Percentiles rank a stretch among this genome's conserved stretches.
Conservation (phyloP, 2,797 vertebrate genomes). For the Pristis pectinata region DNA sequence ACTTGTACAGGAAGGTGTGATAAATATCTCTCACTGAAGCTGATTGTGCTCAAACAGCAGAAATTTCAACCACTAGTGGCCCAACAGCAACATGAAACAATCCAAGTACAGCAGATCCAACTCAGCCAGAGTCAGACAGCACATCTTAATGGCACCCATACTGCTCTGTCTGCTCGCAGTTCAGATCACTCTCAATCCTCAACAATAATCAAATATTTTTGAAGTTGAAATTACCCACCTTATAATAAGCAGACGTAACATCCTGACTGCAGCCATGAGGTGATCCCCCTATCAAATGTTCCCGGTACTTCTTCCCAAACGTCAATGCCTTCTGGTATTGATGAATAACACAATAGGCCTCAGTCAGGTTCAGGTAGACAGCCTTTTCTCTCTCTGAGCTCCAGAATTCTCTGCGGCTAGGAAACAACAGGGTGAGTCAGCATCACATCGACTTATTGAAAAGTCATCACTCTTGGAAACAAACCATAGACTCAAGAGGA, state of each 20-base stretch:
- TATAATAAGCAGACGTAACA: slow-evolving; percentile 5
- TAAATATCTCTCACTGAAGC: neutral
- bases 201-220: neutral
- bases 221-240: neutral
- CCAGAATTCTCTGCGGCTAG: slow-evolving; percentile 21
- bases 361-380: slow-evolving; percentile 21
- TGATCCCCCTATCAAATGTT: neutral
- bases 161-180: neutral
- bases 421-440: neutral
- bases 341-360: neutral
- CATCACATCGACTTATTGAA: neutral
- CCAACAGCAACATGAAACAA: neutral
- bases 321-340: slow-evolving; percentile 21
- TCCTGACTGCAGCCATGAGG: neutral
- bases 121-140: neutral
- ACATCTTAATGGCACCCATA: neutral
- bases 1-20: neutral
- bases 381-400: neutral
- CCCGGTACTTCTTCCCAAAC: slow-evolving; percentile 24
- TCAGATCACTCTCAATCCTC: neutral
- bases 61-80: neutral
- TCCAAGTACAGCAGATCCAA: neutral
- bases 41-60: neutral
- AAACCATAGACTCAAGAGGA: neutral
- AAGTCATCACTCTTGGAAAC: no score